Evolutionary conservation across 2,113 vertebrate species (phyloP).

Genomic region (Machaerirhynchus nigripectus): DNA sequence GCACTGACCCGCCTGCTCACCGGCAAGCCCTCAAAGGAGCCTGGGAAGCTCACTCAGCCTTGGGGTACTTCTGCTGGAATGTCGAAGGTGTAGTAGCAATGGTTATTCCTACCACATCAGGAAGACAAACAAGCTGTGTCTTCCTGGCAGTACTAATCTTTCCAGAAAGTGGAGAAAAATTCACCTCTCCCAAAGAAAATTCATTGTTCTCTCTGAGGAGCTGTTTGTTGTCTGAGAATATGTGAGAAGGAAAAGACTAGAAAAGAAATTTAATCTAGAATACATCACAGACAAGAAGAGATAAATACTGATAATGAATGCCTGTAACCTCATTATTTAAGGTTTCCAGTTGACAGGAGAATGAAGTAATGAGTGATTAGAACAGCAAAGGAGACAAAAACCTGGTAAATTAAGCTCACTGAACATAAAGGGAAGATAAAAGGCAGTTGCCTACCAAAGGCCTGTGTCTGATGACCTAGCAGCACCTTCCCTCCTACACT

Average conservation of each 20-base stretch:
- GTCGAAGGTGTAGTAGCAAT: accelerated
- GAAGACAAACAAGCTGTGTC: neutral
- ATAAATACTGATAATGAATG: neutral
- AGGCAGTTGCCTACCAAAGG: neutral
- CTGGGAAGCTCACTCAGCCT: neutral
- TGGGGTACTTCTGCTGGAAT: neutral
- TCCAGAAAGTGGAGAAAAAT: neutral
- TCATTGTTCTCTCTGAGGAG: neutral
- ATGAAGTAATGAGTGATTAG: neutral
- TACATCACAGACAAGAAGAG: neutral
- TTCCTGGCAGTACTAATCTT: neutral
- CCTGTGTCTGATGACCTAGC: neutral
- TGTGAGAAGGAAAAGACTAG: neutral
- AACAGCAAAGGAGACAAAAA: neutral
- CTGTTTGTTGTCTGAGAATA: neutral
- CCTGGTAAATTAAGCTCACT: neutral
- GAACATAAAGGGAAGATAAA: neutral
- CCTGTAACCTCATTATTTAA: neutral
- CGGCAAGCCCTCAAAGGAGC: neutral
- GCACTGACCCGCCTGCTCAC: neutral
- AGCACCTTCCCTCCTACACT: neutral
- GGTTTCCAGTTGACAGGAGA: neutral
- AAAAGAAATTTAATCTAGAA: neutral
- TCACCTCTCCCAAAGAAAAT: neutral
- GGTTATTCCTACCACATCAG: neutral